Percentiles rank a stretch among this genome's conserved stretches.
These are phyloP conservation scores for Leptatherina wallacei DNA, from an alignment of 2,797 vertebrate genomes.

Conservation along the genomic window DNA sequence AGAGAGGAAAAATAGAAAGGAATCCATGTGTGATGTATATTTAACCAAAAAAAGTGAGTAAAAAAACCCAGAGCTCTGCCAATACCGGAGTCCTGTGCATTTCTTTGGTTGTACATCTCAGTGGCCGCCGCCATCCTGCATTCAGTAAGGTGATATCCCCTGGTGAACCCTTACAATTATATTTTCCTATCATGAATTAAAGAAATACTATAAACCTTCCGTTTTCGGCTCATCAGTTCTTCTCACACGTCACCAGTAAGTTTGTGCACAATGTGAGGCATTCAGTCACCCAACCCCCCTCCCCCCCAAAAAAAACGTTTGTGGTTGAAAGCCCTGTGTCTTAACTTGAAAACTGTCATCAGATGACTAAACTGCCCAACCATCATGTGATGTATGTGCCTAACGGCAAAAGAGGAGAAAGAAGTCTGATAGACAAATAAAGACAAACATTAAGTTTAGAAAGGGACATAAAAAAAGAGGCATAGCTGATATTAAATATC, in stretches of 20 bases:
- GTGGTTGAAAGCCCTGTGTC: no score
- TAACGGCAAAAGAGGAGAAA: neutral
- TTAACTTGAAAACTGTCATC: neutral
- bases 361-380: neutral
- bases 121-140: no score
- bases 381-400: neutral
- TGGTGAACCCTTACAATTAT: no score
- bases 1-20: no score
- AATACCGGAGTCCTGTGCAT: no score
- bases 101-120: no score
- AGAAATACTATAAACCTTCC: neutral
- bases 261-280: neutral
- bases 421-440: slow-evolving; percentile 8
- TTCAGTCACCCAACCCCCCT: neutral
- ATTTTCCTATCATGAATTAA: neutral
- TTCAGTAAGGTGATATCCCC: no score
- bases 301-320: no score
- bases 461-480: slow-evolving; percentile 12
- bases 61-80: no score
- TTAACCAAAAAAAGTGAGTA: no score
- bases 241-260: neutral
- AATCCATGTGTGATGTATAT: no score
- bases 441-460: slow-evolving; percentile 22
- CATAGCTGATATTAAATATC: slow-evolving; percentile 45
- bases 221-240: neutral